Percentiles rank a stretch among this genome's conserved stretches.
Conservation (phyloP, 2,113 vertebrate genomes). For the Ceratotherium simum region DNA sequence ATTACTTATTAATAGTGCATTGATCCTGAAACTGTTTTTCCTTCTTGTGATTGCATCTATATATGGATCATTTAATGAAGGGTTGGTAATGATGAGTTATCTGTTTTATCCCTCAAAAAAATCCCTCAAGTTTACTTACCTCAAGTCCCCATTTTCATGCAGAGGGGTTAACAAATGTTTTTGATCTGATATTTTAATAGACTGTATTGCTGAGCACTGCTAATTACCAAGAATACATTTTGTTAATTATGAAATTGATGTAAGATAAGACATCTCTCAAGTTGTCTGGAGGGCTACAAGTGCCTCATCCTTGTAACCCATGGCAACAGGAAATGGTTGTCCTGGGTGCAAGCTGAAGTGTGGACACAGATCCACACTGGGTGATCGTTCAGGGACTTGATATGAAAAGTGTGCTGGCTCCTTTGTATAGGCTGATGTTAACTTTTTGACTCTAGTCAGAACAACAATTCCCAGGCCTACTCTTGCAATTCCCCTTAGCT, state of each 20-base stretch:
- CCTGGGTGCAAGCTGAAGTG: neutral
- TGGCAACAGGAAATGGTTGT: conserved; percentile 65
- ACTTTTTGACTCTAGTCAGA: neutral
- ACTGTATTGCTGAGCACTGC: neutral
- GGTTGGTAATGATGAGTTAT: neutral
- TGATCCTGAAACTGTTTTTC: conserved; percentile 43
- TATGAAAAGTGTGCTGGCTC: neutral
- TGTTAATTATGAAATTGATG: conserved; percentile 26
- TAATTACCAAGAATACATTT: conserved; percentile 38
- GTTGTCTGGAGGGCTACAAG: conserved; percentile 22
- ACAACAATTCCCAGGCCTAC: neutral
- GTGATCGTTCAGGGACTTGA: neutral
- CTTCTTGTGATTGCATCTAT: conserved; percentile 44
- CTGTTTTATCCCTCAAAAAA: conserved; percentile 50
- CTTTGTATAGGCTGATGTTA: neutral
- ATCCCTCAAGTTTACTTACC: conserved; percentile 42
- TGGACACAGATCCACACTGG: neutral
- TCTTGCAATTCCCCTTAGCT: neutral
- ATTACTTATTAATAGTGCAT: conserved; percentile 68
- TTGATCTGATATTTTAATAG: conserved; percentile 45
- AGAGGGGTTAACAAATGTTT: neutral
- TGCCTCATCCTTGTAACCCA: conserved; percentile 61
- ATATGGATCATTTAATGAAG: conserved; percentile 67
- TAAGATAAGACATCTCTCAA: conserved; percentile 31
- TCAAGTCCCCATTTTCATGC: conserved; percentile 50